Conservation (phyloP, 1,140 invertebrate species). For the Tetragnatha versicolor region DNA sequence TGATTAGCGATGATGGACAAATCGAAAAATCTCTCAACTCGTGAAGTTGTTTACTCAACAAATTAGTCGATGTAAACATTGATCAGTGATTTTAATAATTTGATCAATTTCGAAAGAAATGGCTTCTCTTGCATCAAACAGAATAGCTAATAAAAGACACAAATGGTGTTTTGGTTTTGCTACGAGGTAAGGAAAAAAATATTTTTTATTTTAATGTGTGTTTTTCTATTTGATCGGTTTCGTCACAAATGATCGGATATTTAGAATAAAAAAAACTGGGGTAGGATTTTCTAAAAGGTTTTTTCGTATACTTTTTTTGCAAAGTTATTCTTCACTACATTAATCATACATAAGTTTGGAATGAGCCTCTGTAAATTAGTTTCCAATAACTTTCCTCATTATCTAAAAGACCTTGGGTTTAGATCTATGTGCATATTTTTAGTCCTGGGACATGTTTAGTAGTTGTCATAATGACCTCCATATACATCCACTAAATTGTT, state of each 20-base stretch:
- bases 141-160: constrained; percentile 56
- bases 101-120: constrained; percentile 8
- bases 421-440: too few relatives aligned
- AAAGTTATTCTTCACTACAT: neutral
- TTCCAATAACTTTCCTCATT: too few relatives aligned
- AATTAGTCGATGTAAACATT: too few relatives aligned
- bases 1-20: too few relatives aligned
- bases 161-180: constrained; percentile 61
- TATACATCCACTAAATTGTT: too few relatives aligned
- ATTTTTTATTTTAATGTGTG: neutral
- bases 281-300: neutral
- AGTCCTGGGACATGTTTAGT: too few relatives aligned
- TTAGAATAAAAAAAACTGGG: neutral
- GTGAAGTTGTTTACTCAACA: too few relatives aligned
- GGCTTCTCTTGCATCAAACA: constrained; percentile 37
- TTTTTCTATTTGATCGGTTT: neutral
- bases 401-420: too few relatives aligned
- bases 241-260: neutral
- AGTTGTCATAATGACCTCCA: too few relatives aligned
- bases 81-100: neutral
- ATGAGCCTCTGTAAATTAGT: too few relatives aligned
- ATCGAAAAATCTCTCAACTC: too few relatives aligned
- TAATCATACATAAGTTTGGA: neutral
- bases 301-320: neutral
- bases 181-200: constrained; percentile 51